Conservation (phyloP, 2,888 invertebrate species). For the Athrips mouffetella region DNA sequence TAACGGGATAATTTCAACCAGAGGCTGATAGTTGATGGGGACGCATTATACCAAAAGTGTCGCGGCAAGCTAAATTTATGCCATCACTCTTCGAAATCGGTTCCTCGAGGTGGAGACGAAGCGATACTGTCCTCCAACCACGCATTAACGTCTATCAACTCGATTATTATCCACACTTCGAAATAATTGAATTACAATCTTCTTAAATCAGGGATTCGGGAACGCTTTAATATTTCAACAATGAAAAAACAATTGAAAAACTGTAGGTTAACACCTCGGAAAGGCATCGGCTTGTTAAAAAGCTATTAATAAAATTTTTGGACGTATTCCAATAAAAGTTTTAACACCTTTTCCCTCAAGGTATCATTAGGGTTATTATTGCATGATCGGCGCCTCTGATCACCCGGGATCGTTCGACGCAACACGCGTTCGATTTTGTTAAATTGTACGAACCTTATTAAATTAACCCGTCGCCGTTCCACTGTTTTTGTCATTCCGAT, state of each 20-base stretch:
- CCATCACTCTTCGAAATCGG: conserved; percentile 23
- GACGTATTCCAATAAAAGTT: conserved; percentile 75
- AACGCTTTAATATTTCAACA: conserved; percentile 11
- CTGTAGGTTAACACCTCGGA: conserved; percentile 60
- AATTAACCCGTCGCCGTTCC: conserved; percentile 1
- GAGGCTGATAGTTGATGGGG: conserved; percentile 17
- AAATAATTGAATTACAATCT: conserved; percentile 41
- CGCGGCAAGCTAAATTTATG: conserved; percentile 26
- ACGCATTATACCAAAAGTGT: conserved; percentile 25
- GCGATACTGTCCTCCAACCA: conserved; percentile 21
- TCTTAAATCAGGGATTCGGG: conserved; percentile 21
- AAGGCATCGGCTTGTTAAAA: conserved; percentile 72
- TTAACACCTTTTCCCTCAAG: conserved; percentile 75
- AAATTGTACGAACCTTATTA: conserved; percentile 24
- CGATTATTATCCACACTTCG: conserved; percentile 33
- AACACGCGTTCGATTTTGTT: conserved; percentile 41
- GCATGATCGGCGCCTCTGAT: conserved; percentile 42
- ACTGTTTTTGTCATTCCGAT: conserved; percentile 9
- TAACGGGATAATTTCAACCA: conserved; percentile 15
- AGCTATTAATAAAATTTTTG: conserved; percentile 71
- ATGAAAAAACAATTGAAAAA: conserved; percentile 37
- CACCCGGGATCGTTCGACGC: conserved; percentile 32
- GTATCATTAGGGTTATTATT: conserved; percentile 73
- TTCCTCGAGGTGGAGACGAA: conserved; percentile 17
- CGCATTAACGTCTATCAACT: conserved; percentile 38